Base-by-base conservation (phyloP, 1,140 invertebrate genomes). In the Bombus superbus region DNA sequence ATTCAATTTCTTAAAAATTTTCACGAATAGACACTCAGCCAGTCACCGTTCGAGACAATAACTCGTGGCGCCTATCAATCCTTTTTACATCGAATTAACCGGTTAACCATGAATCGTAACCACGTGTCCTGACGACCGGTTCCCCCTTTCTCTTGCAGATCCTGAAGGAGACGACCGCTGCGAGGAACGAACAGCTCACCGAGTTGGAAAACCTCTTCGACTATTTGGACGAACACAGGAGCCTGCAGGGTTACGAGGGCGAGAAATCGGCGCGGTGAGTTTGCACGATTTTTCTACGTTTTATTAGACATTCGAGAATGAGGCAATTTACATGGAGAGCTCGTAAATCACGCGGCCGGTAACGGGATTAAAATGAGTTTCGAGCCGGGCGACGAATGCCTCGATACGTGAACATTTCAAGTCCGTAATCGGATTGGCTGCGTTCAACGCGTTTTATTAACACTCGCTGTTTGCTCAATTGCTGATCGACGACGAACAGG, bases 161-260 rank as follows among this genome's bases (percentile, higher is more conserved):
- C 72, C 74, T 97, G 66, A 94, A 95, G 88, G 94, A 95, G 89
- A 95, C 95, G 32, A 94, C 94, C 4, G 85, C 87, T n/a, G 89
- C 92, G 76, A 91, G 97, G 38, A 95, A 96, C 90, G 92, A 94
- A 28, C 97, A 97, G 90, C 91, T 98, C 53, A 91, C 95, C 13
- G 96, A 97, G 81, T 94, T 97, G 44, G 96, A 96, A 89, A 92
- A 93, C 28, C 94, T 97, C 35, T 97, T 97, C 89, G 94, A 95
- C 83, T 94, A 97, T 94, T 93, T 98, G 76, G 96, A 97, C 80
- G 94, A 96, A 75, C 92, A 96, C 88, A 94, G 96, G 40, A 95
- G 88, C 73, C 93, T 97, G 10, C 94, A 95, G 10, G 93, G 94
- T 10, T 96, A 96, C 74, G 92, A 95, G 91, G 88, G 92, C 90